phyloP scores from a whole-genome alignment of 2,797 vertebrate genomes.

The Muscicapa striata region DNA sequence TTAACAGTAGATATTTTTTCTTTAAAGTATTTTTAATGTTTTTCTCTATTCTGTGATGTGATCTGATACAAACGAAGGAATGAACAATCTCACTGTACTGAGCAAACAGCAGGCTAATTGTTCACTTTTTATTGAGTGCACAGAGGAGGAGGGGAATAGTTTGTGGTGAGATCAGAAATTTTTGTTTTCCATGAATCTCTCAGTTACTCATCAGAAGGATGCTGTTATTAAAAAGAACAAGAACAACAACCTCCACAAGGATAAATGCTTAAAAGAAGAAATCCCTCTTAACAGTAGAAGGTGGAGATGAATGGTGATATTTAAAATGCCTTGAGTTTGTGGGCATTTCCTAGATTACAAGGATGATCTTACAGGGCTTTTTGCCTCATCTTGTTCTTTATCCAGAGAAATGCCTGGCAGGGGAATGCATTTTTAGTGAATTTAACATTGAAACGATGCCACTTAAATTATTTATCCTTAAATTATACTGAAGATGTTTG shows the following conservation, averaged over 20 bases:
- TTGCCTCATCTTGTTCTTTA: neutral
- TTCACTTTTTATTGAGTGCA: neutral
- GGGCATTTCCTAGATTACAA: neutral
- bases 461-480: neutral
- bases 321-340: neutral
- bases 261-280: neutral
- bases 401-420: neutral
- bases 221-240: neutral
- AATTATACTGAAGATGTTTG: neutral
- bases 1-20: neutral
- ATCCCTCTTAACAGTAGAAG: neutral
- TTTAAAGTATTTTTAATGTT: neutral
- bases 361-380: neutral
- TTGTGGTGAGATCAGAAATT: constrained; percentile 42
- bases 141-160: constrained; percentile 7
- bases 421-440: neutral
- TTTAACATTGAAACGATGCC: neutral
- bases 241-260: neutral
- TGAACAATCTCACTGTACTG: constrained; percentile 6
- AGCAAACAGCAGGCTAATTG: constrained; percentile 32
- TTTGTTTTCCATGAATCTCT: neutral
- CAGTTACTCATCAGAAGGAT: neutral
- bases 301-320: neutral
- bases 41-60: neutral
- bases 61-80: neutral